A percentile compares a stretch with the other conserved stretches of the same genome.
Conservation (phyloP, 2,113 vertebrate species). For the Pycnonotus jocosus region DNA sequence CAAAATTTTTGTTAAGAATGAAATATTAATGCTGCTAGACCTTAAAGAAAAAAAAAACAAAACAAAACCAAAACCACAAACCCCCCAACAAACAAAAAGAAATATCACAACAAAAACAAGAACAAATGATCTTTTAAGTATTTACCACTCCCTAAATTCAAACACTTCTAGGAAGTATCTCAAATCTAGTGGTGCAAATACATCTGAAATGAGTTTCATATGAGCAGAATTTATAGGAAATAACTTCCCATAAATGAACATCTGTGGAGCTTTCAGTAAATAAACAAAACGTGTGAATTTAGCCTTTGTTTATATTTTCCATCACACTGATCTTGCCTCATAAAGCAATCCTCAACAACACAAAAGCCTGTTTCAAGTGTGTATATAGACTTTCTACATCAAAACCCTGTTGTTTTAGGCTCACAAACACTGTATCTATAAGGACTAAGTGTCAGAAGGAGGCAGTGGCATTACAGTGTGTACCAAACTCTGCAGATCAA, state of each 20-base stretch:
- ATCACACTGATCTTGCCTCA: background rate
- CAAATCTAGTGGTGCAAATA: background rate
- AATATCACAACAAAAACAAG: background rate
- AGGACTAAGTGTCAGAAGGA: background rate
- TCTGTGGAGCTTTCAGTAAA: background rate
- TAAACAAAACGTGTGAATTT: background rate
- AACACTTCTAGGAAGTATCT: background rate
- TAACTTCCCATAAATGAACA: background rate
- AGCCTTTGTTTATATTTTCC: background rate
- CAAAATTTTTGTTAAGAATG: background rate
- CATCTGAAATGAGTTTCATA: background rate
- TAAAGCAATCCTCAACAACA: background rate
- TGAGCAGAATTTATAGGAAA: background rate
- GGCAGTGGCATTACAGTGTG: accelerated
- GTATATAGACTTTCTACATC: background rate
- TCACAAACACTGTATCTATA: accelerated
- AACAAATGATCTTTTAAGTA: background rate
- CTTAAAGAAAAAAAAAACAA: background rate
- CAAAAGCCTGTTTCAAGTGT: background rate
- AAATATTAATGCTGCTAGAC: background rate
- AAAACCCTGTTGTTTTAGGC: background rate
- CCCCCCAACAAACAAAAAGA: background rate
- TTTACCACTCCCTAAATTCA: background rate
- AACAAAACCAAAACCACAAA: background rate
- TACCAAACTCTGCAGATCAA: background rate